A percentile compares a stretch with the other conserved stretches of the same genome.
phyloP scores from a whole-genome alignment of 1,140 invertebrate genomes.

The Laodelphax striatellus region DNA sequence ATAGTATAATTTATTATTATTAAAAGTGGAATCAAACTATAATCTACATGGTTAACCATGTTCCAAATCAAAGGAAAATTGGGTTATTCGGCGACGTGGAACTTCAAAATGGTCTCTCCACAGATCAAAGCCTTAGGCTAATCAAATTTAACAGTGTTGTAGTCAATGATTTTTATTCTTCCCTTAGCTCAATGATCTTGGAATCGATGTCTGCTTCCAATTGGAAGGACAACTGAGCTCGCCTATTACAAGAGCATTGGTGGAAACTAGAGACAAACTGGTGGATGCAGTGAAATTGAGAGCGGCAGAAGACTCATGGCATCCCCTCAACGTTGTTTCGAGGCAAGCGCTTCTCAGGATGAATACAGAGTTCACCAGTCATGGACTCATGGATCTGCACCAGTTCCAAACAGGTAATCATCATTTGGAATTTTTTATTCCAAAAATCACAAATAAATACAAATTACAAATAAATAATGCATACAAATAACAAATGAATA shows the following conservation, averaged over 20 bases:
- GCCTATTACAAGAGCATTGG: slow-evolving; percentile 47
- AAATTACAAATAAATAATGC: too few species aligned
- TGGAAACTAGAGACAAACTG: slow-evolving; percentile 59
- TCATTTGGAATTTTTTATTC: background rate
- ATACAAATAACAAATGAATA: too few species aligned
- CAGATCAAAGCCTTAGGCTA: too few species aligned
- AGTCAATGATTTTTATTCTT: slow-evolving; percentile 8
- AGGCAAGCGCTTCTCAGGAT: slow-evolving; percentile 27
- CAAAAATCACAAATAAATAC: too few species aligned
- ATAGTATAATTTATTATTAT: too few species aligned
- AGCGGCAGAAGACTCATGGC: slow-evolving; percentile 57
- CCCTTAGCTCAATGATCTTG: slow-evolving; percentile 45
- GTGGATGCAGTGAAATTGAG: slow-evolving; percentile 60
- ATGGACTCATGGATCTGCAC: slow-evolving; percentile 5
- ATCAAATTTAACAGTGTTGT: too few species aligned
- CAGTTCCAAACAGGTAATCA: slow-evolving; percentile 39
- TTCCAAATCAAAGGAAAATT: too few species aligned
- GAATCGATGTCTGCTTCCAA: slow-evolving; percentile 73
- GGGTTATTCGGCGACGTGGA: too few species aligned
- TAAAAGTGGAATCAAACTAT: too few species aligned
- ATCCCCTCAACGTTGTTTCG: slow-evolving; percentile 51
- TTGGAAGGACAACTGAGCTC: slow-evolving; percentile 64
- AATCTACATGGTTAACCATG: too few species aligned
- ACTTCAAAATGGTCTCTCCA: too few species aligned
- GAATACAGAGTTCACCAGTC: slow-evolving; percentile 5